Evolutionary conservation across 2,888 invertebrate species (phyloP).

Genomic region (Epinotia nisella): DNA sequence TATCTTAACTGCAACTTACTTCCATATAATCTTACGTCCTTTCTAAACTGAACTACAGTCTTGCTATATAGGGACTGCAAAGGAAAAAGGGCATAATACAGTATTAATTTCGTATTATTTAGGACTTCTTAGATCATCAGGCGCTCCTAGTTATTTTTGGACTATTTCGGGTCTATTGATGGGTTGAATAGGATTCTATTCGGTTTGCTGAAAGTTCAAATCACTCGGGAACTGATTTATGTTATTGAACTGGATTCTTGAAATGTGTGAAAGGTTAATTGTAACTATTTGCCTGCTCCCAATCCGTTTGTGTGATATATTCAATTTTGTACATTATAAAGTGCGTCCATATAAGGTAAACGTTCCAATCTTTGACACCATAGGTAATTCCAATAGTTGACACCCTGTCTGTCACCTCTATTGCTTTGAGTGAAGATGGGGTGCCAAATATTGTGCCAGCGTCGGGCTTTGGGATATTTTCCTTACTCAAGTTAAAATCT

Average conservation of each 20-base stretch:
- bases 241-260: conserved; percentile 18
- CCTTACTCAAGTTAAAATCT: no score
- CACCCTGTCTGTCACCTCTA: no score
- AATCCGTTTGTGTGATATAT: background rate
- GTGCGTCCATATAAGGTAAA: no score
- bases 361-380: no score
- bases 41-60: background rate
- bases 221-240: background rate
- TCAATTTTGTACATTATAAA: background rate
- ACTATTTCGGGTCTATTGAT: conserved; percentile 11
- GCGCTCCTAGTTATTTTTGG: background rate
- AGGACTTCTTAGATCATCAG: background rate
- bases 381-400: no score
- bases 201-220: background rate
- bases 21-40: background rate
- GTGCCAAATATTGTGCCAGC: no score
- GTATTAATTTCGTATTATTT: background rate
- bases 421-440: no score
- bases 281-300: background rate
- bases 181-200: background rate
- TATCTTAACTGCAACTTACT: background rate
- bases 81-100: background rate
- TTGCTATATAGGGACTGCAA: background rate
- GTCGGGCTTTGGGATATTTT: no score
- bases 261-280: conserved; percentile 9